A percentile compares a stretch with the other conserved stretches of the same genome.
Conservation (phyloP, 2,888 invertebrate genomes). For the Nasonovia ribisnigri region DNA sequence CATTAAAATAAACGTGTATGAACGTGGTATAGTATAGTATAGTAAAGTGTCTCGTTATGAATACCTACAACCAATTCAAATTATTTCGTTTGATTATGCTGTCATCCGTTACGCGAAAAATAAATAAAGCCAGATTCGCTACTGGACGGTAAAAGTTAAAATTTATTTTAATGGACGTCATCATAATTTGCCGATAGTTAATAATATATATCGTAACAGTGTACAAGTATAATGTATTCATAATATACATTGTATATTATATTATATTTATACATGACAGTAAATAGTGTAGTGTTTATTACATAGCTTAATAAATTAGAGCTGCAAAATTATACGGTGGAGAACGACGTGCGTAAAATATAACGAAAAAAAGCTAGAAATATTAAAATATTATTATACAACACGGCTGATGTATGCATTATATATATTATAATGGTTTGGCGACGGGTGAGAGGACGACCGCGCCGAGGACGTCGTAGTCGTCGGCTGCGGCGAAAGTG, state of each 20-base stretch:
- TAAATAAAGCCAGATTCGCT: neutral
- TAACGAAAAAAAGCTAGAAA: neutral
- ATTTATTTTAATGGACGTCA: neutral
- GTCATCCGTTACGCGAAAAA: neutral
- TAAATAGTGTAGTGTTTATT: neutral
- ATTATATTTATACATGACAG: neutral
- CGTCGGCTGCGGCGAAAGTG: slow-evolving; percentile 34
- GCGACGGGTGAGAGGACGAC: slow-evolving; percentile 1
- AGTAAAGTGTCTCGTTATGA: neutral
- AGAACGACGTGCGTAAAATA: neutral
- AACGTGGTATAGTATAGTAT: too few relatives aligned
- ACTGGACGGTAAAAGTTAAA: neutral
- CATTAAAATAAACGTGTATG: neutral
- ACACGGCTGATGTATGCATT: neutral
- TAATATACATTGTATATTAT: neutral
- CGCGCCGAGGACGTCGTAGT: slow-evolving; percentile 1
- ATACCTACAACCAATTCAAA: neutral
- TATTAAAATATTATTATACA: slow-evolving; percentile 25
- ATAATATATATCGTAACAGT: neutral
- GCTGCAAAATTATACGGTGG: neutral
- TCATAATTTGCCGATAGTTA: neutral
- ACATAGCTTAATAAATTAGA: neutral
- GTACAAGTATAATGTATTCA: neutral
- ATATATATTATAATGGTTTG: neutral
- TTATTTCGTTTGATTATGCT: neutral